Percentiles rank a stretch among this genome's conserved stretches.
Conservation (phyloP, 2,113 vertebrate genomes). For the Thalassoma bifasciatum region DNA sequence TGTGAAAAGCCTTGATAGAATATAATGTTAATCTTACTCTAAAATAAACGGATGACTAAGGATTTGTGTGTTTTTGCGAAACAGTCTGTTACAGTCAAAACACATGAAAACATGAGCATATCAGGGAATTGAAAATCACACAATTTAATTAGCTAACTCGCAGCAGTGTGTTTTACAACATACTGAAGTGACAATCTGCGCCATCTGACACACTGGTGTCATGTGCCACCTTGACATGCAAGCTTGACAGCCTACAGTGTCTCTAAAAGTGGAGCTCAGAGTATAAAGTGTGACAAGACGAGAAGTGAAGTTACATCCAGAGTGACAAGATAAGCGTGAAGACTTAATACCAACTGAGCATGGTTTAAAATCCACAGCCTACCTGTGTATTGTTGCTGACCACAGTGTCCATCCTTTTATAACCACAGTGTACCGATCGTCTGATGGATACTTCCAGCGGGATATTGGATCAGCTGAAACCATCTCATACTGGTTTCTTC, state of each 20-base stretch:
- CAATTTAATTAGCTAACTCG: conserved; percentile 33
- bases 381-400: no score
- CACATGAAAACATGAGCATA: conserved; percentile 30
- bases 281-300: conserved; percentile 25
- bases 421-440: no score
- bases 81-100: no score
- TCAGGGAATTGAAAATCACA: conserved; percentile 55
- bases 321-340: conserved; percentile 34
- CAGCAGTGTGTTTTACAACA: conserved; percentile 2
- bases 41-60: conserved; percentile 37
- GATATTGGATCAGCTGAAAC: no score
- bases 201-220: conserved; percentile 17
- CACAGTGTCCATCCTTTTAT: no score
- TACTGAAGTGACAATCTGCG: conserved; percentile 13
- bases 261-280: conserved; percentile 4
- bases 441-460: no score
- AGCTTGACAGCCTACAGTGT: conserved; percentile 10
- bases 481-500: no score
- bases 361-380: no score
- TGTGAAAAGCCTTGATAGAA: conserved; percentile 2
- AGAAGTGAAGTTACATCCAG: conserved; percentile 6
- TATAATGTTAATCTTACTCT: background rate
- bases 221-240: conserved; percentile 16
- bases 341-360: conserved; percentile 33
- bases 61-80: no score